Evolutionary conservation across 2,113 vertebrate species (phyloP).

Genomic region (Pelmatolapia mariae): DNA sequence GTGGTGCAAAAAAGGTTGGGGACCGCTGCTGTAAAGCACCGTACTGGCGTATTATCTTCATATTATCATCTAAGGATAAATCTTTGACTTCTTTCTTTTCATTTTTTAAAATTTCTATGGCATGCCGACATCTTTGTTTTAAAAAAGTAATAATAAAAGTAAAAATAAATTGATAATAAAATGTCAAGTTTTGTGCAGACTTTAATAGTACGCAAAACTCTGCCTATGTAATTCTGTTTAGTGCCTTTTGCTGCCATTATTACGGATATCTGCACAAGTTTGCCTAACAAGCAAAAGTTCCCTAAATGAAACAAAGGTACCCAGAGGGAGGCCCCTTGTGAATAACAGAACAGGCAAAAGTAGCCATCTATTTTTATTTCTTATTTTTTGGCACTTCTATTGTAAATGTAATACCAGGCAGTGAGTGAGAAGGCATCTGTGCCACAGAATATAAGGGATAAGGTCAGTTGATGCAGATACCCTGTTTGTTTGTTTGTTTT

Average conservation of each 20-base stretch:
- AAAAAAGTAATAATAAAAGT: not conserved
- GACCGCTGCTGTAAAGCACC: not conserved
- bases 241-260: not conserved
- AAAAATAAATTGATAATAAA: too few species aligned
- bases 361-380: not conserved
- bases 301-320: not conserved
- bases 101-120: not conserved
- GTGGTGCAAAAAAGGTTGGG: not conserved
- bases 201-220: not conserved
- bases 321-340: not conserved
- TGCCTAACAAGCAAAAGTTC: not conserved
- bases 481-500: not conserved
- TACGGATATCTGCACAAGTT: not conserved
- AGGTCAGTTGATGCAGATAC: not conserved
- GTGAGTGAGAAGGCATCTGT: not conserved
- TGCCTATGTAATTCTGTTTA: not conserved
- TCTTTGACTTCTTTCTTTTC: not conserved
- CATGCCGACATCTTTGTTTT: not conserved
- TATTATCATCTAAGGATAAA: not conserved
- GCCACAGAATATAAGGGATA: not conserved
- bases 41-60: not conserved
- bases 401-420: not conserved
- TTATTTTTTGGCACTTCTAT: not conserved
- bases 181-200: not conserved
- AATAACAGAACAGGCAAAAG: not conserved